Evolutionary conservation across 2,888 invertebrate species (phyloP), one percentile per base, ranked within the genome.

Genomic region (Chloroclystis v-ata): DNA sequence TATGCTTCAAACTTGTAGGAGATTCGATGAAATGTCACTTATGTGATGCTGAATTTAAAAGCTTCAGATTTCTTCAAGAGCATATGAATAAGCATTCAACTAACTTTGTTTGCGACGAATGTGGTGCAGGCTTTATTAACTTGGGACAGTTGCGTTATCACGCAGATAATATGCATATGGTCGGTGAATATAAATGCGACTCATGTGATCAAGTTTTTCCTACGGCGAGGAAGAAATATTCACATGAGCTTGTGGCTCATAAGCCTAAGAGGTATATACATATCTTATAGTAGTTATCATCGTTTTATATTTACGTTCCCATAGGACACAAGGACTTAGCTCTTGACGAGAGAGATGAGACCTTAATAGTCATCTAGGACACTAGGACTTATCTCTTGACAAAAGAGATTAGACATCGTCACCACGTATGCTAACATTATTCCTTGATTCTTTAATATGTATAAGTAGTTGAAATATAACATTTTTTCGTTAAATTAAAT

Each of bases 71-170:
- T 0, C 48, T 82, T 1, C 75, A 75, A 25, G 76, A 78, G 40
- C 82, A 82, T 30, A 82, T 82, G 81, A 79, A 77, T 43, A 59
- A 64, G 0, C 82, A 82, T 60, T 80, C 67, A 14, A 66, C 69
- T 1, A 77, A 79, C 47, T 76, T 71, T 37, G 53, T 70, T 4
- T 82, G 82, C 33, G 62, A 67, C 1, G 59, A 69, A 16, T 78
- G 80, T 37, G 68, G 67, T 0, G 60, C 70, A 1, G 46, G 49
- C 1, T 50, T 57, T 16, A 53, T 57, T 1, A 55, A 52, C 37
- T 39, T 39, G 5, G 63, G 67, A 1, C 61, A 77, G 4, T 54
- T 71, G 1, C 16, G 44, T 0, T 60, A 59, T 7, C 81, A 82
- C 24, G 49, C 66, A 0, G 73, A 63, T 12, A 4, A 47, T 37